phyloP scores from a whole-genome alignment of 2,113 vertebrate species.

The mouse (Mus musculus) region DNA sequence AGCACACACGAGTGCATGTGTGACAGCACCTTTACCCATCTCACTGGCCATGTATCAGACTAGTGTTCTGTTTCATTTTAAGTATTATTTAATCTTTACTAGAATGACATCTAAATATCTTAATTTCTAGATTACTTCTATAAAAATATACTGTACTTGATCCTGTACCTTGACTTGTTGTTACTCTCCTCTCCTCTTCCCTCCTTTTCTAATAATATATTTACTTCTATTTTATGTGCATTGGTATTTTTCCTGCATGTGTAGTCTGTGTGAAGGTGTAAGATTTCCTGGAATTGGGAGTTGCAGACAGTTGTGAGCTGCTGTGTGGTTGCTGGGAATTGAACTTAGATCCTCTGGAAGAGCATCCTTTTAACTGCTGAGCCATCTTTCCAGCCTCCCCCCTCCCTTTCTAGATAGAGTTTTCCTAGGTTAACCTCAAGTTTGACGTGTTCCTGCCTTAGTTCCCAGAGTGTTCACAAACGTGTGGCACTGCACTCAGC shows the following conservation, averaged over 20 bases:
- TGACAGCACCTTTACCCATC: neutral
- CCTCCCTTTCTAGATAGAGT: neutral
- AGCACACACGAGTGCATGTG: neutral
- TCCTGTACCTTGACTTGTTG: constrained; percentile 5
- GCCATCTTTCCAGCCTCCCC: neutral
- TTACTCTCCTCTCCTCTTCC: no score
- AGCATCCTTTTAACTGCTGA: neutral
- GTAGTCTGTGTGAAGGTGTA: neutral
- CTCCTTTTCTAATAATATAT: neutral
- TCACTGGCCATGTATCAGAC: neutral
- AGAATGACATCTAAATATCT: neutral
- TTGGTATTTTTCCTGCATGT: neutral
- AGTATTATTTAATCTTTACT: neutral
- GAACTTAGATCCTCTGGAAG: neutral
- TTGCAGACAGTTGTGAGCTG: neutral
- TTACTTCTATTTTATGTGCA: neutral
- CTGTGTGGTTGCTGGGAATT: neutral
- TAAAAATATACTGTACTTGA: constrained; percentile 11
- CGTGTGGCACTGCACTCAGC: neutral
- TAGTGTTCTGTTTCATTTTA: neutral
- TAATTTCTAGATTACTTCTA: constrained; percentile 20
- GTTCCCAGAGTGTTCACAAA: neutral
- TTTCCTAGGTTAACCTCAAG: neutral
- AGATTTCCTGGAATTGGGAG: neutral
- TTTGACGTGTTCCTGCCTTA: neutral